Evolutionary conservation across 2,113 vertebrate genomes (phyloP), one percentile per base, ranked within the genome.

Genomic region (Galemys pyrenaicus): DNA sequence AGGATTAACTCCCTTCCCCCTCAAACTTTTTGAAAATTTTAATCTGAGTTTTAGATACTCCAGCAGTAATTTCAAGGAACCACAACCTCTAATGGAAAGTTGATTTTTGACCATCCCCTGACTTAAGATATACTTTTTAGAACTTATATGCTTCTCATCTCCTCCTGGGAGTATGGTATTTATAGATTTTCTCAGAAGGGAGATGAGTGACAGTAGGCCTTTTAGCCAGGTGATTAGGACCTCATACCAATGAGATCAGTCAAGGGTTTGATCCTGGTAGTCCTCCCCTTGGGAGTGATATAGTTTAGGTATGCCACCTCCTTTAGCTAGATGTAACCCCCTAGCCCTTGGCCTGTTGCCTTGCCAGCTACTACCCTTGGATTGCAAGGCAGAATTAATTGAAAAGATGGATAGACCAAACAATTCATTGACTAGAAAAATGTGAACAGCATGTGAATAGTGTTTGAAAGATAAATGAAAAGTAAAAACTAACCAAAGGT

Each of bases 41-140:
- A 92, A 62, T 84, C 87, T 37, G 35, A 86, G 86, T 91, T 89
- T 94, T 87, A 80, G 51, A 41, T 74, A 75, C n/a, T 93, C 58
- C 19, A 19, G 37, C 30, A 92, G 24, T 67, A 64, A 77, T 94
- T 93, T 92, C 54, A 28, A 24, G 24, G 71, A 85, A 26, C 35
- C 65, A 60, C 28, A 44, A 9, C 41, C 32, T 92, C 85, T 91
- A 37, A 73, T 92, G 64, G 22, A 39, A 9, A 70, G 68, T 37
- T 82, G 16, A 44, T 87, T 22, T 95, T 95, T 89, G 86, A 32
- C 83, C 62, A 94, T 82, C 41, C 30, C 94, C 49, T 6, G 30
- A 37, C 85, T 85, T 85, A 87, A 90, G 49, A 44, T 87, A 10
- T 65, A 60, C 49, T 81, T 94, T 26, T 89, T n/a, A 78, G 81